Conservation (phyloP, 2,888 invertebrate genomes). For the Stramonita haemastoma region DNA sequence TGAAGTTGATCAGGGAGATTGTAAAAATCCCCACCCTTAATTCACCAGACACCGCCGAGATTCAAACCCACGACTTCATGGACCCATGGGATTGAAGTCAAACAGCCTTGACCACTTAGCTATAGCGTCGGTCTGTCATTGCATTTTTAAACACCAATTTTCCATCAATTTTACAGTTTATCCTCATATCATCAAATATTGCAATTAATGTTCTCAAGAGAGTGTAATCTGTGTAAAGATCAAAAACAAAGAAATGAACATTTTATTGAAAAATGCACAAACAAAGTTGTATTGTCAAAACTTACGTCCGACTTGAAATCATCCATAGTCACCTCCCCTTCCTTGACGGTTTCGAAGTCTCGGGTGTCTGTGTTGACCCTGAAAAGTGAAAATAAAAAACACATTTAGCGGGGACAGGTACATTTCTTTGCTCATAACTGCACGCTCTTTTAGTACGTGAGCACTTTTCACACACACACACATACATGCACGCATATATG, state of each 20-base stretch:
- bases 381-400: not conserved
- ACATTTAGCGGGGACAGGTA: not conserved
- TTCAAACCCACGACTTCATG: too few relatives aligned
- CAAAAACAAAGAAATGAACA: not conserved
- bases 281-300: not conserved
- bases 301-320: conserved; percentile 61
- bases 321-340: conserved; percentile 48
- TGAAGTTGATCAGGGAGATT: too few relatives aligned
- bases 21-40: too few relatives aligned
- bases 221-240: too few relatives aligned
- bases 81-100: too few relatives aligned
- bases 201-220: too few relatives aligned
- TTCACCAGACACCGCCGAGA: too few relatives aligned
- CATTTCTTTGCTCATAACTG: not conserved
- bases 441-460: not conserved
- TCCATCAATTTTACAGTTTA: not conserved
- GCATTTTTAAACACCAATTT: not conserved
- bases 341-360: conserved; percentile 53
- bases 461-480: too few relatives aligned
- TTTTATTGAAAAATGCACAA: not conserved
- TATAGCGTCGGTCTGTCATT: not conserved
- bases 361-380: conserved; percentile 50
- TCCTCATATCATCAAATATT: too few relatives aligned
- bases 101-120: too few relatives aligned
- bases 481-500: too few relatives aligned